Evolutionary conservation across 2,113 vertebrate genomes (phyloP).

Genomic region (Trogon surrucura): DNA sequence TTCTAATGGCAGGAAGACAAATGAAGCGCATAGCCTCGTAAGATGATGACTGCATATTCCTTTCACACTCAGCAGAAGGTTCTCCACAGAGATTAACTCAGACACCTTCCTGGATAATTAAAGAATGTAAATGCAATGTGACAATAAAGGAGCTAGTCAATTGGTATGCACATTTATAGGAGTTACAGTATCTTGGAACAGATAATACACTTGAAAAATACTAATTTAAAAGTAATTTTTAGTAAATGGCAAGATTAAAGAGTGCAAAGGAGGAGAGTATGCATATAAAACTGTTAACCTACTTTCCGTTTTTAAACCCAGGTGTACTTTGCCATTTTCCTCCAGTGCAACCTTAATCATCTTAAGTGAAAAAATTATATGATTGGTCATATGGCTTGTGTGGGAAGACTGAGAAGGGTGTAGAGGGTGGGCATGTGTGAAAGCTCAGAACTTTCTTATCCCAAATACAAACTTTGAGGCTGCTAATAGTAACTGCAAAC

Average conservation of each 20-base stretch:
- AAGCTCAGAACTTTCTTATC: conserved; percentile 53
- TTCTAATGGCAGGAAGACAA: neutral
- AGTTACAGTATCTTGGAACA: neutral
- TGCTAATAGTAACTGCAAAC: conserved; percentile 51
- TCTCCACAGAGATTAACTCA: neutral
- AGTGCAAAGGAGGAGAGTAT: neutral
- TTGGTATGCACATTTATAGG: neutral
- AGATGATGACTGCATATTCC: neutral
- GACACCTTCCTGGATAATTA: neutral
- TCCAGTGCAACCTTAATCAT: conserved; percentile 10
- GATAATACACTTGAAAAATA: neutral
- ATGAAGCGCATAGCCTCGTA: neutral
- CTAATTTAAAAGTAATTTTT: neutral
- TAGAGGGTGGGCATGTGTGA: conserved; percentile 41
- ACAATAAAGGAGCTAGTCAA: neutral
- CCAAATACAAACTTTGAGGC: conserved; percentile 5
- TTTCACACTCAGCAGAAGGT: neutral
- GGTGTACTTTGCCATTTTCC: conserved; percentile 27
- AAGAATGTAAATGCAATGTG: neutral
- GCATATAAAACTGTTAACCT: neutral
- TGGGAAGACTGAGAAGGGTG: conserved; percentile 49
- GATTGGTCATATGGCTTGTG: conserved; percentile 55
- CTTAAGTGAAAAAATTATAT: conserved; percentile 24
- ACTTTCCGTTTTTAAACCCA: conserved; percentile 37
- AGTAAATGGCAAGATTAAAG: neutral